Conservation (phyloP, 1,140 invertebrate genomes). For the Drosophila auraria region DNA sequence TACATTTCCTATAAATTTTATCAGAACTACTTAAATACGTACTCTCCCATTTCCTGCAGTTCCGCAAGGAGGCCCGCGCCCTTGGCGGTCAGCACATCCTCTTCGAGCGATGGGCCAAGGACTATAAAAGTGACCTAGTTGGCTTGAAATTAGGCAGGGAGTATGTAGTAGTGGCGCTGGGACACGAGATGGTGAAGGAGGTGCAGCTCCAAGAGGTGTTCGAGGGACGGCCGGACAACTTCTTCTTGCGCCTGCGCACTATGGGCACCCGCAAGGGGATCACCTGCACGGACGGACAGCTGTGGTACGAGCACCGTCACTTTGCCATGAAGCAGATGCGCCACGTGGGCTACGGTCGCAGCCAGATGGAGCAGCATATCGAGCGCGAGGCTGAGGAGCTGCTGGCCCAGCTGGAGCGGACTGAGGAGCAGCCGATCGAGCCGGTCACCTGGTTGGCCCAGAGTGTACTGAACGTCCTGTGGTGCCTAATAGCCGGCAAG, state of each 20-base stretch:
- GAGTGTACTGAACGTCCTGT: constrained; percentile 91
- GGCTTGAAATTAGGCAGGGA: constrained; percentile 89
- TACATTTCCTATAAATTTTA: too few species aligned
- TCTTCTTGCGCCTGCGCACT: constrained; percentile 89
- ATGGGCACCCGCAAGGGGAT: constrained; percentile 89
- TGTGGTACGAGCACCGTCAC: constrained; percentile 91
- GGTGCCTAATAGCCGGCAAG: constrained; percentile 90
- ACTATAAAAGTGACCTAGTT: constrained; percentile 88
- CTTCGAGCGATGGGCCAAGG: constrained; percentile 86
- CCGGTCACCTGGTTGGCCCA: constrained; percentile 86
- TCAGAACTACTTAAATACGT: not conserved
- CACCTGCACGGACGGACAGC: constrained; percentile 90
- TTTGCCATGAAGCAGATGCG: constrained; percentile 90
- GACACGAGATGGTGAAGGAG: constrained; percentile 87
- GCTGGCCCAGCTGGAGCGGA: constrained; percentile 85
- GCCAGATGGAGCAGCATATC: constrained; percentile 90
- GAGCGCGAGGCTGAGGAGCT: constrained; percentile 87
- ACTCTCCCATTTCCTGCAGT: constrained; percentile 42
- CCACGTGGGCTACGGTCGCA: constrained; percentile 91
- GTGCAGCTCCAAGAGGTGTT: constrained; percentile 89
- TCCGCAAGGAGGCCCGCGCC: constrained; percentile 86
- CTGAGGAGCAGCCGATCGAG: constrained; percentile 75
- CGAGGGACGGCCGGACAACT: constrained; percentile 90
- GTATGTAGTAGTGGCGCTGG: constrained; percentile 88
- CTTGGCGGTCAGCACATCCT: constrained; percentile 88